Evolutionary conservation across 1,140 invertebrate species (phyloP), one percentile per base, ranked within the genome.

Genomic region (Leptinotarsa lineolata): DNA sequence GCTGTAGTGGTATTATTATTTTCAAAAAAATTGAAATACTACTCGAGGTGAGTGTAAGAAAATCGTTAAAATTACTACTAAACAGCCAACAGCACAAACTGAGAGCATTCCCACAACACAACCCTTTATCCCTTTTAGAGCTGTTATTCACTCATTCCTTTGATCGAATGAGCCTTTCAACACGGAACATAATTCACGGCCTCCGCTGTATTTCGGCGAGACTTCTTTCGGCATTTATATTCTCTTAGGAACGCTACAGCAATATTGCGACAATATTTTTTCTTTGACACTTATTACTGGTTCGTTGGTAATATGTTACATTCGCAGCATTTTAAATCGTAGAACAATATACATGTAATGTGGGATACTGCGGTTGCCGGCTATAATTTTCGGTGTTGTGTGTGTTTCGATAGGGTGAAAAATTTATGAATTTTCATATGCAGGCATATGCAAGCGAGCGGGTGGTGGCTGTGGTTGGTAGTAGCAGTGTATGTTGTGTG

Each of bases 221-320:
- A 20, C 21, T 64, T 64, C 21, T 18, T 64, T 64, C 22, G 61
- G 61, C 61, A 64, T 64, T 64, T 64, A n/a, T 64, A 64, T 64
- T 64, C 61, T 64, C 22, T 18, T 21, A 6, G 61, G 24, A 64
- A 11, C 21, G n/a, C 61, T 64, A 21, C 61, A 30, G 61, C 61
- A 22, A 64, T 64, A 64, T 64, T 30, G 61, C 61, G 61, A 64
- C 61, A 16, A 64, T 64, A 64, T 64, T 64, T 64, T 64, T 64
- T 64, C n/a, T 64, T 64, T 64, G 61, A 64, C 61, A 64, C 61
- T 64, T 64, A 64, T 64, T 64, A 64, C 61, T 64, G 12, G n/a
- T 64, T 64, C 61, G 20, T 21, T 64, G 61, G 61, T 64, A 64
- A 64, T 64, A 64, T 64, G 61, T 64, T 64, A 64, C 61, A 22